Evolutionary conservation across 1,140 invertebrate species (phyloP), one percentile per base, ranked within the genome.

Genomic region (Harlomillsia oculata): DNA sequence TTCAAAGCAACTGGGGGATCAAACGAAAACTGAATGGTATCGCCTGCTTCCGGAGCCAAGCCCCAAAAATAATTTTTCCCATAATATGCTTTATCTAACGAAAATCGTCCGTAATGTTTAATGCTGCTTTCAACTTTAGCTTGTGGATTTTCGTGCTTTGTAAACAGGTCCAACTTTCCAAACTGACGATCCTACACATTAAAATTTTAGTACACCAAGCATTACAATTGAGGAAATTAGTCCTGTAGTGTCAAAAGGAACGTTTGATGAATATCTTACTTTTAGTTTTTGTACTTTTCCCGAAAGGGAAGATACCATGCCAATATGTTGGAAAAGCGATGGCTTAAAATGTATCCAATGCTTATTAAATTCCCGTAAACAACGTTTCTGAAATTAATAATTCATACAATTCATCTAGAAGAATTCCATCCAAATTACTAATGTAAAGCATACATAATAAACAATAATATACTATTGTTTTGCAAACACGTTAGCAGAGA

Each of bases 281-380:
- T 95, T 94, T 0, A 97, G 74, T 73, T 93, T 95, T 69, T 97
- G 94, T 44, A 96, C 86, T 79, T 98, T 98, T 57, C 94, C 94
- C 72, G 87, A 91, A 1, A 98, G 75, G 0, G 93, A 97, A 0
- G 93, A 97, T 69, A 93, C 89, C 5, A 87, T 85, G 11, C 94
- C 94, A 62, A 97, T 89, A 68, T 98, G 94, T 75, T 97, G 91
- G 69, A 97, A 98, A 0, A 97, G 74, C 1, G 91, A 93, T 4
- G 91, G 88, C 67, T 91, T 90, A 67, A 87, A 93, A 69, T 87
- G 85, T 18, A 91, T 77, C 82, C 89, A 89, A 40, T 90, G 77
- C 67, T 81, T 77, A 20, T 81, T 78, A 70, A 89, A 88, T 54
- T 81, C 84, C 66, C 80, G 79, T 67, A 82, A 81, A 69, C 93